phyloP scores from a whole-genome alignment of 2,888 invertebrate genomes.

The Hydroisotoma schaefferi region DNA sequence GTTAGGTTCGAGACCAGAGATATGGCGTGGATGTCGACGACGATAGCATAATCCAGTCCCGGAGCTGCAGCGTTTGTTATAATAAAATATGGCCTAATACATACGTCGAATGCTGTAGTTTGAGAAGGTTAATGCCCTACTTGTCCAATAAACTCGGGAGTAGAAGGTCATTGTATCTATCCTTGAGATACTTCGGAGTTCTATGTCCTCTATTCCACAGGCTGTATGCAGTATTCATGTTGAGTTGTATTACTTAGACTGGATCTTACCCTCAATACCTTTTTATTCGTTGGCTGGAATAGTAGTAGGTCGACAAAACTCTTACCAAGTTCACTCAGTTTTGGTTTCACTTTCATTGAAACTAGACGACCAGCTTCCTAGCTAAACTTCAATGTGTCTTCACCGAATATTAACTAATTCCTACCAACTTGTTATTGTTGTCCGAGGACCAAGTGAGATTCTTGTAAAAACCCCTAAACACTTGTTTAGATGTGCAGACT shows the following conservation, averaged over 20 bases:
- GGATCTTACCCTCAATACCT: neutral
- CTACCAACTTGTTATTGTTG: too few species aligned
- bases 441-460: too few species aligned
- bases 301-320: slow-evolving; percentile 7
- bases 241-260: neutral
- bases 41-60: neutral
- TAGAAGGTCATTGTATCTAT: slow-evolving; percentile 43
- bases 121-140: slow-evolving; percentile 38
- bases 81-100: neutral
- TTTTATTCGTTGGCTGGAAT: slow-evolving; percentile 10
- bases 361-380: neutral
- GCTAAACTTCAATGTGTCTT: too few species aligned
- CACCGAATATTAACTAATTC: too few species aligned
- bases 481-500: too few species aligned
- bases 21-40: neutral
- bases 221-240: slow-evolving; percentile 9
- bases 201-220: slow-evolving; percentile 34
- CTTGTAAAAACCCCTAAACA: too few species aligned
- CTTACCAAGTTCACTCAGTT: slow-evolving; percentile 28
- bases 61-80: too few species aligned
- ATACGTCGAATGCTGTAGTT: neutral
- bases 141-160: slow-evolving; percentile 39
- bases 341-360: slow-evolving; percentile 37
- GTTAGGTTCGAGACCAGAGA: neutral
- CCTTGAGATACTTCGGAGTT: slow-evolving; percentile 43